phyloP scores from a whole-genome alignment of 2,888 invertebrate genomes.

The Ditula angustiorana region DNA sequence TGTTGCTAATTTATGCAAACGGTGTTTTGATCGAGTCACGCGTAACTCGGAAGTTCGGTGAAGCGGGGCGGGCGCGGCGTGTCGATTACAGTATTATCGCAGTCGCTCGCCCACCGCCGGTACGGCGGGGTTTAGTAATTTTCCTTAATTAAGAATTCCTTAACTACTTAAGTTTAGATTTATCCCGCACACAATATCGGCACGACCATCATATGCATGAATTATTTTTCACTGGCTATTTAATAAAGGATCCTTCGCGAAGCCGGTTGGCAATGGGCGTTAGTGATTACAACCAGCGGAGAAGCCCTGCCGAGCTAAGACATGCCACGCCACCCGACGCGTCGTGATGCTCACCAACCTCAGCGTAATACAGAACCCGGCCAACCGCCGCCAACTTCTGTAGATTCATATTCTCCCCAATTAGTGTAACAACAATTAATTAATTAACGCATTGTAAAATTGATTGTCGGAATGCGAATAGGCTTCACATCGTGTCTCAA shows the following conservation, averaged over 20 bases:
- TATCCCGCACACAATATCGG: no score
- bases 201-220: no score
- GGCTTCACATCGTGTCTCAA: conserved; percentile 74
- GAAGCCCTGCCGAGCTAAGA: no score
- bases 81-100: not conserved
- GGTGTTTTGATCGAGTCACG: not conserved
- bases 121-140: no score
- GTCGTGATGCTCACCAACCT: not conserved
- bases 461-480: conserved; percentile 61
- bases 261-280: not conserved
- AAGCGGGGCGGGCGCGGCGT: not conserved
- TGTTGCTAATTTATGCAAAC: conserved; percentile 1
- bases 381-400: not conserved
- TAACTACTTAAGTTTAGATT: no score
- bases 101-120: no score
- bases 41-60: not conserved
- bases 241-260: not conserved
- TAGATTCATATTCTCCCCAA: conserved; percentile 34
- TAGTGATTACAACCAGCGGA: not conserved
- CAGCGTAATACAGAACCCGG: not conserved
- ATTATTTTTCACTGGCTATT: not conserved
- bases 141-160: no score
- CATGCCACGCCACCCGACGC: not conserved
- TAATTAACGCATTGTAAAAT: conserved; percentile 63
- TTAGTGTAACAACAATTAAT: conserved; percentile 56